Percentiles rank a stretch among this genome's conserved stretches.
These are phyloP conservation scores for Apis laboriosa DNA, from an alignment of 1,140 invertebrate genomes.

Conservation along the genomic window DNA sequence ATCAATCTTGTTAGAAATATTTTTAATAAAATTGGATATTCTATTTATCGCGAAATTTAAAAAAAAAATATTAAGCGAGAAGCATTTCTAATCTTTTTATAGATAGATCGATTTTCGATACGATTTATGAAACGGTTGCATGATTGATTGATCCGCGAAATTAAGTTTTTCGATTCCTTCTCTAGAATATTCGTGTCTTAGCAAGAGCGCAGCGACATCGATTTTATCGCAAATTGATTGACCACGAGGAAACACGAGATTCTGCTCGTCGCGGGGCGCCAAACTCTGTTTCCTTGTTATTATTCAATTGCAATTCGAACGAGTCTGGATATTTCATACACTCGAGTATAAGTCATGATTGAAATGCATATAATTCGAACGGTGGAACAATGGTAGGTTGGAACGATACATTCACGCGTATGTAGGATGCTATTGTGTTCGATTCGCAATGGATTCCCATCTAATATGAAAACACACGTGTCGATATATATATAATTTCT, in stretches of 20 bases:
- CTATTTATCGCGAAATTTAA: too few relatives aligned
- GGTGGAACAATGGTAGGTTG: neutral
- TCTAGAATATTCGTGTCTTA: neutral
- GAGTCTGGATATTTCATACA: conserved; percentile 42
- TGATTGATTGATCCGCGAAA: too few relatives aligned
- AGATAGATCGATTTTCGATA: neutral
- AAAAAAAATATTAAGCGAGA: neutral
- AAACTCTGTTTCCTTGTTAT: too few relatives aligned
- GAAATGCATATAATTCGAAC: conserved; percentile 54
- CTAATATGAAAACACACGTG: conserved; percentile 29
- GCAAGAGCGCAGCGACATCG: neutral
- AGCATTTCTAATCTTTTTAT: neutral
- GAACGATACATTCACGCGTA: neutral
- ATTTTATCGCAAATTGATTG: conserved; percentile 33
- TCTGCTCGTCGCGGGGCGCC: neutral
- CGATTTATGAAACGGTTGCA: too few relatives aligned
- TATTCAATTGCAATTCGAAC: conserved; percentile 23
- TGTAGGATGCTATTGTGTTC: conserved; percentile 31
- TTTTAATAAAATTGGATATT: too few relatives aligned
- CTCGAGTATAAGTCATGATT: conserved; percentile 18
- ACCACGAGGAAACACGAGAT: conserved; percentile 6
- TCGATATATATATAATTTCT: conserved; percentile 34
- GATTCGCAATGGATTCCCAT: too few relatives aligned
- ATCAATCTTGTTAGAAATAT: too few relatives aligned
- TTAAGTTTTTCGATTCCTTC: conserved; percentile 14